Conservation (phyloP, 2,888 invertebrate species). For the Lithophane socia region DNA sequence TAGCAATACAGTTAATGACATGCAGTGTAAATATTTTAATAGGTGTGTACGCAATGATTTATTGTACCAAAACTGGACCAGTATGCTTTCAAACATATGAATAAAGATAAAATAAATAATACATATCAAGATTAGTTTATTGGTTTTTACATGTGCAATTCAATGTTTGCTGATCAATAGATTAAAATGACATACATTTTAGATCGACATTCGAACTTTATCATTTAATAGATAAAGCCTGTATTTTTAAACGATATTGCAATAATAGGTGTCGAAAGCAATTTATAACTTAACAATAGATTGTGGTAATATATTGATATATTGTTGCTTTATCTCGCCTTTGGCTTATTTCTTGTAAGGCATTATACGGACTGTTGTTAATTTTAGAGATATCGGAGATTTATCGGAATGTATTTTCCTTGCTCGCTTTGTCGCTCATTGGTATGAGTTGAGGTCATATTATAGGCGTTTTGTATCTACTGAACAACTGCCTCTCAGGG, state of each 20-base stretch:
- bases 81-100: constrained; percentile 55
- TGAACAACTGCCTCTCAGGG: not conserved
- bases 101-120: constrained; percentile 60
- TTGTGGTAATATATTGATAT: constrained; percentile 59
- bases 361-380: constrained; percentile 41
- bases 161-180: constrained; percentile 63
- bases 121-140: constrained; percentile 63
- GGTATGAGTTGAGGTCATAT: constrained; percentile 25
- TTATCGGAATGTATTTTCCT: constrained; percentile 52
- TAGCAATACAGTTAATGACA: constrained; percentile 62
- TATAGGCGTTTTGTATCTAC: constrained; percentile 12
- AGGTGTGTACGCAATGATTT: constrained; percentile 69
- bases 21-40: constrained; percentile 73
- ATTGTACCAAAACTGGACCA: constrained; percentile 62
- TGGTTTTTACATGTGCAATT: constrained; percentile 62
- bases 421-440: constrained; percentile 47
- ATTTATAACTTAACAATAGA: constrained; percentile 67
- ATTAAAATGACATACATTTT: constrained; percentile 56
- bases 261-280: constrained; percentile 66
- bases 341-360: constrained; percentile 60
- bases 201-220: constrained; percentile 47
- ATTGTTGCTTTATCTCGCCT: constrained; percentile 59
- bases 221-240: constrained; percentile 52
- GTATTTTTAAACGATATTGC: constrained; percentile 62
- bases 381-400: constrained; percentile 45